Evolutionary conservation across 2,888 invertebrate species (phyloP), one percentile per base, ranked within the genome.

Genomic region (Zele albiditarsus): DNA sequence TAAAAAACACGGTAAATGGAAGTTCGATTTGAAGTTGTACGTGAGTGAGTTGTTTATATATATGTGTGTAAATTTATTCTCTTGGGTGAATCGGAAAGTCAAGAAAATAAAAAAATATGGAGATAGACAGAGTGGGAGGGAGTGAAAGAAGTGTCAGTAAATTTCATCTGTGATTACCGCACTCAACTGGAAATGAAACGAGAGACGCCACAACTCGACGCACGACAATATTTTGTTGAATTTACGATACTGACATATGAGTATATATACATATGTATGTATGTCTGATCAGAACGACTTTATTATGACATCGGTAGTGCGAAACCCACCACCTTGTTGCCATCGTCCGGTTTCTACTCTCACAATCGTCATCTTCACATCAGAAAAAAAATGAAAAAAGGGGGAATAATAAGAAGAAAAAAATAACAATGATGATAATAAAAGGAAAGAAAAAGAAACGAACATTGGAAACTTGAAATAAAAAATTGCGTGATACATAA

Each of bases 141-240:
- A 38, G 46, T 14, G 12, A 27, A 28, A 70, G 83, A 81, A 82
- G 82, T 79, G 85, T 80, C 85, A 78, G 81, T 86, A 86, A 86
- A 86, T 86, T 84, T 84, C 72, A 77, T 63, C 77, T 69, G 77
- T 82, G 86, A 84, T 86, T 84, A 83, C 84, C 81, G 79, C 78
- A 77, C 78, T 69, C 80, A 71, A 65, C 60, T 75, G 82, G 75
- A 78, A 78, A 82, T 77, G 82, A 81, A 80, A 80, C 76, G 75
- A 75, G 75, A 62, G 65, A 66, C 74, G 73, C 71, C 71, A 74
- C 78, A 73, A 46, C 46, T 46, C 46, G 46, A 46, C 16, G 16
- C 58, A 72, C 75, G 82, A 79, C 82, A 84, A 86, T 86, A 86
- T 87, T 86, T 82, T 82, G 77, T 84, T 80, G 79, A 86, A 86